Percentiles rank a stretch among this genome's conserved stretches.
These are phyloP conservation scores for Euborellia annulipes DNA, from an alignment of 1,140 invertebrate genomes.

Conservation along the genomic window DNA sequence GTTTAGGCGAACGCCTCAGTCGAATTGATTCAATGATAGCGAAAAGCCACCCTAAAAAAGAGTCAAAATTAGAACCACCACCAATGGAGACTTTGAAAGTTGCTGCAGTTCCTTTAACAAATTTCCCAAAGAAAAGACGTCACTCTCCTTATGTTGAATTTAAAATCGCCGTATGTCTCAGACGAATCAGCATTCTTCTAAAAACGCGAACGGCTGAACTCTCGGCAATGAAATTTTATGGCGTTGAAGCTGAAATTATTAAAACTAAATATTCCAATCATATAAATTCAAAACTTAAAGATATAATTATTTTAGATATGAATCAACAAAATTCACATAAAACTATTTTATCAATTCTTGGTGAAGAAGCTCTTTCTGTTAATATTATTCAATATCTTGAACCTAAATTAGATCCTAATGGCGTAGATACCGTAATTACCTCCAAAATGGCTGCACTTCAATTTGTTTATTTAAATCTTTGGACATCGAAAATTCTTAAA, in stretches of 20 bases:
- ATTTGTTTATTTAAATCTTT: slow-evolving; percentile 52
- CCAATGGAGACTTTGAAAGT: too few relatives aligned
- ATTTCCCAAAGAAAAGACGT: too few relatives aligned
- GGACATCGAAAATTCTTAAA: slow-evolving; percentile 19
- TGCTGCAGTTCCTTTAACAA: too few relatives aligned
- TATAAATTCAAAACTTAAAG: slow-evolving; percentile 50
- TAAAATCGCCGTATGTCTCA: too few relatives aligned
- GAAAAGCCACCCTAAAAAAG: too few relatives aligned
- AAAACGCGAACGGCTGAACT: too few relatives aligned
- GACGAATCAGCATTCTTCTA: too few relatives aligned
- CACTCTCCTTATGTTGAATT: too few relatives aligned
- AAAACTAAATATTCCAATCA: slow-evolving; percentile 45
- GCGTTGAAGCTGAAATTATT: slow-evolving; percentile 6
- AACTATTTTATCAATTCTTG: slow-evolving; percentile 62
- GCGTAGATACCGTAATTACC: slow-evolving; percentile 67
- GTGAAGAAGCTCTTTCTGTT: slow-evolving; percentile 53
- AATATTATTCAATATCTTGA: slow-evolving; percentile 31
- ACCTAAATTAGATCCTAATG: slow-evolving; percentile 28
- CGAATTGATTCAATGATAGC: too few relatives aligned
- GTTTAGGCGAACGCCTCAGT: too few relatives aligned
- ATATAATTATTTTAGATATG: slow-evolving; percentile 57
- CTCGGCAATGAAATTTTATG: too few relatives aligned
- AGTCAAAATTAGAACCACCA: too few relatives aligned
- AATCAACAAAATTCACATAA: slow-evolving; percentile 50
- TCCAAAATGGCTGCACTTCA: slow-evolving; percentile 53